Percentiles rank a stretch among this genome's conserved stretches.
phyloP scores from a whole-genome alignment of 2,797 vertebrate genomes.

The Rhadinocentrus ornatus region DNA sequence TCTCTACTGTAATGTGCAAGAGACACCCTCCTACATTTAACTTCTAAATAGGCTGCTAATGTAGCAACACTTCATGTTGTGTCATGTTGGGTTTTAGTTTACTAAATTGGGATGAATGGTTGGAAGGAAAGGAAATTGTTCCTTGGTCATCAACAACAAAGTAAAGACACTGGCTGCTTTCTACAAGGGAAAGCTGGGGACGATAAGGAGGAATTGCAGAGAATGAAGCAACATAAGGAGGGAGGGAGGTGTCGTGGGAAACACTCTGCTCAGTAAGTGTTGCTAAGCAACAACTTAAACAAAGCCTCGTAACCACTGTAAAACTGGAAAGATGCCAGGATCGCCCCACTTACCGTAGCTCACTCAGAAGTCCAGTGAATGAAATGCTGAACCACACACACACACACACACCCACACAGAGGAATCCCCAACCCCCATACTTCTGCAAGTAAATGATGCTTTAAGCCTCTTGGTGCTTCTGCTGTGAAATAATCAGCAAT shows the following conservation, averaged over 20 bases:
- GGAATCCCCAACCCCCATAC: neutral
- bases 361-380: conserved; percentile 65
- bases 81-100: conserved; percentile 56
- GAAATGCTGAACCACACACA: conserved; percentile 7
- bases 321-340: conserved; percentile 64
- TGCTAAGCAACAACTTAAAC: conserved; percentile 75
- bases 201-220: conserved; percentile 31
- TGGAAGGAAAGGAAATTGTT: conserved; percentile 54
- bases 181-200: conserved; percentile 48
- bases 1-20: neutral
- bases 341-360: conserved; percentile 26
- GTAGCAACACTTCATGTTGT: conserved; percentile 35
- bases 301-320: conserved; percentile 67
- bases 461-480: neutral
- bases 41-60: conserved; percentile 33
- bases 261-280: conserved; percentile 61
- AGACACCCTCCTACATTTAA: conserved; percentile 13
- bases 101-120: conserved; percentile 47
- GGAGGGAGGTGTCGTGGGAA: conserved; percentile 73
- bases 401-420: conserved; percentile 28
- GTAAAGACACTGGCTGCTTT: conserved; percentile 40
- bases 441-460: neutral
- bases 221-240: conserved; percentile 19
- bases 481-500: neutral
- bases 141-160: conserved; percentile 50